Conservation (phyloP, 1,140 invertebrate species). For the Glossosoma conforme region DNA sequence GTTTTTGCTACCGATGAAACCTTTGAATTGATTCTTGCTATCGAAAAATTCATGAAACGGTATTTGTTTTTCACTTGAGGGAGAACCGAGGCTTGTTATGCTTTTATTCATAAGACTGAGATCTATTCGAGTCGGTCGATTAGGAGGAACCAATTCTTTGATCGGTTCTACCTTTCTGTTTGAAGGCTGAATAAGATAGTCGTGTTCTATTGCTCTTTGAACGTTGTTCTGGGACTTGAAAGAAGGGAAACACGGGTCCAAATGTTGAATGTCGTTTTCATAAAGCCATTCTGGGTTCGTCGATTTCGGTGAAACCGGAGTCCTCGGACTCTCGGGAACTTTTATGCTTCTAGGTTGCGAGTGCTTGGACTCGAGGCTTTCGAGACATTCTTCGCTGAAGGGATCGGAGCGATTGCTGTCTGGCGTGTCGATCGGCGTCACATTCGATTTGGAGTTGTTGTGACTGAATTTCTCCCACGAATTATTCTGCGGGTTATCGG, state of each 20-base stretch:
- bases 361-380: conserved; percentile 40
- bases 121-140: conserved; percentile 42
- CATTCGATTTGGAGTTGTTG: conserved; percentile 8
- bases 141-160: conserved; percentile 36
- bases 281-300: conserved; percentile 21
- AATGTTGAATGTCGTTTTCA: conserved; percentile 24
- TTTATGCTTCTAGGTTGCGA: conserved; percentile 31
- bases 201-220: conserved; percentile 50
- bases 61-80: conserved; percentile 43
- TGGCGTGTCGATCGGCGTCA: conserved; percentile 14
- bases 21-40: conserved; percentile 13
- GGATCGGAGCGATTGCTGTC: conserved; percentile 35
- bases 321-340: conserved; percentile 31
- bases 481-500: conserved; percentile 27
- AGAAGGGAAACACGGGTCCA: conserved; percentile 6
- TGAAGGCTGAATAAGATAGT: conserved; percentile 56
- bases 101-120: conserved; percentile 12
- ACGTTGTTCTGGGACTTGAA: conserved; percentile 36
- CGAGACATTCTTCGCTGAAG: conserved; percentile 47
- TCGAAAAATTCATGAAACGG: conserved; percentile 33
- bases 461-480: conserved; percentile 13
- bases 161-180: conserved; percentile 52
- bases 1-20: conserved; percentile 5
- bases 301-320: conserved; percentile 3
- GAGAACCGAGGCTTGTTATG: conserved; percentile 9